Conservation (phyloP, 1,140 invertebrate species). For the Drosophila paulistorum region DNA sequence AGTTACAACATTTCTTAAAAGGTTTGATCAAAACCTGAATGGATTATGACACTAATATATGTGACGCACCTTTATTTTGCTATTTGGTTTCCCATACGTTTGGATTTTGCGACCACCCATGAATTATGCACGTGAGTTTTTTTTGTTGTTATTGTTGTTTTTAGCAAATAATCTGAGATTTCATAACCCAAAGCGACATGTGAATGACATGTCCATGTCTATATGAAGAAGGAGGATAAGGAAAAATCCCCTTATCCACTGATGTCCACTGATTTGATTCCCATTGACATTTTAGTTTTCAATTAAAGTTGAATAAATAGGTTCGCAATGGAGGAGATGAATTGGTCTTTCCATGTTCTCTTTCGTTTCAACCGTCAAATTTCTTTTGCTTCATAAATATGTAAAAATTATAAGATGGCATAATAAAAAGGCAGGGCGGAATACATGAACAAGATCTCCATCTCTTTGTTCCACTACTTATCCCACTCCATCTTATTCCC, state of each 20-base stretch:
- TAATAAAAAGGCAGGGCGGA: neutral
- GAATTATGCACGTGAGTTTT: conserved; percentile 32
- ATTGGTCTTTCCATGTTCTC: neutral
- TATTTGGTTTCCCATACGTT: conserved; percentile 14
- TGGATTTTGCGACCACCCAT: neutral
- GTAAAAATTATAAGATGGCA: conserved; percentile 36
- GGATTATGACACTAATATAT: conserved; percentile 19
- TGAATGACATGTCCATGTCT: conserved; percentile 56
- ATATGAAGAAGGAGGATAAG: conserved; percentile 12
- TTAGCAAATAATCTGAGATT: conserved; percentile 42
- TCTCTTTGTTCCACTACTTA: neutral
- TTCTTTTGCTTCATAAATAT: conserved; percentile 44
- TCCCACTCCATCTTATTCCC: too few species aligned
- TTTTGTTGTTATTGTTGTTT: conserved; percentile 1
- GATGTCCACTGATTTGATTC: conserved; percentile 59
- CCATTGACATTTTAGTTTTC: conserved; percentile 78
- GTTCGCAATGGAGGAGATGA: neutral
- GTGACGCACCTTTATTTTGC: conserved; percentile 26
- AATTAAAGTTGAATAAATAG: conserved; percentile 58
- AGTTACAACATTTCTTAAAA: too few species aligned
- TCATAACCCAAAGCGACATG: conserved; percentile 40
- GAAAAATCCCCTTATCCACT: neutral
- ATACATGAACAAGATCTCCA: neutral
- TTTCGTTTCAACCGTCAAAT: neutral
- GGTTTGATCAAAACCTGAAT: neutral